Evolutionary conservation across 1,140 invertebrate species (phyloP), one percentile per base, ranked within the genome.

Genomic region (Lepidotrigona ventralis): DNA sequence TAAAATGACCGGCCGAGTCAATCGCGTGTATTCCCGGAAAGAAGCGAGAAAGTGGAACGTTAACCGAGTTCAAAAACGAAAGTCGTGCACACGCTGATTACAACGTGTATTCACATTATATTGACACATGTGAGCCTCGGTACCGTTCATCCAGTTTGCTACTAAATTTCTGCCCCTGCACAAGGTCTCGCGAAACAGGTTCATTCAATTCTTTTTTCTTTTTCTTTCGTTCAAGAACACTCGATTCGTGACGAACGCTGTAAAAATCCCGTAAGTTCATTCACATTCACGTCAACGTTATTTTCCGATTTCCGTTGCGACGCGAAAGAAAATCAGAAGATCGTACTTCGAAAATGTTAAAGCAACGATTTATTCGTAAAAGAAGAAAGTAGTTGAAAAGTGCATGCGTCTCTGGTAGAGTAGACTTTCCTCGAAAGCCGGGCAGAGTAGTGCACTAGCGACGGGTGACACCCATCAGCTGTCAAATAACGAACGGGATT

Each of bases 401-500:
- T 19, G 1, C 14, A 51, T 74, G 26, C n/a, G n/a, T 58, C 54
- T 60, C 12, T 60, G 12, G 14, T 12, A n/a, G 23, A 60, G 23
- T 12, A 23, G 11, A 69, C n/a, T 6, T 19, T 5, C 33, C 53
- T 39, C 4, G 58, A 19, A n/a, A 54, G 12, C 21, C 15, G 2
- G 63, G 3, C 17, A 56, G 2, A 33, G 0, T 15, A 39, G 46
- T 33, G 33, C 33, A 33, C 33, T 63, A 53, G 39, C 60, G 68
- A 83, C 84, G 83, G 84, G 81, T 84, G 89, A 90, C 87, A 90
- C 76, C 83, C 84, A 89, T 90, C 89, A 90, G 70, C 88, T 90
- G 89, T 90, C 87, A 90, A 82, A 88, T 70, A 60, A 26, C 21
- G 71, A 63, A 78, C 26, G 39, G 66, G 75, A 83, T 83, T 71